Evolutionary conservation across 2,113 vertebrate species (phyloP).

Genomic region (Zapus hudsonius): DNA sequence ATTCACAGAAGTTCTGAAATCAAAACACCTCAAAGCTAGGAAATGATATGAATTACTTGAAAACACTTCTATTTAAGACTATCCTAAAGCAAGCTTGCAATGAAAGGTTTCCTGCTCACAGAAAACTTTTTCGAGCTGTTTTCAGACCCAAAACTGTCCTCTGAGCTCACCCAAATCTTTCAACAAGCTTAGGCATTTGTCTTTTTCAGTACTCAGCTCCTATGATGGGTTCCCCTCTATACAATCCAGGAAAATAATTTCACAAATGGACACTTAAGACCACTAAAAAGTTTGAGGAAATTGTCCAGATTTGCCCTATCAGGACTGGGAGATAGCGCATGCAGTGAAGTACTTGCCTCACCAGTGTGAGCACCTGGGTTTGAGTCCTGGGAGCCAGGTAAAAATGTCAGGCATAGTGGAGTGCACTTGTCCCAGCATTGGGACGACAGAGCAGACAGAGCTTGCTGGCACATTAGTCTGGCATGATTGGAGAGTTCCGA

Average conservation of each 20-base stretch:
- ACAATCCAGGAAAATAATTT: not conserved
- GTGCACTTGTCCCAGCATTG: too few species aligned
- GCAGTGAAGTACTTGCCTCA: too few species aligned
- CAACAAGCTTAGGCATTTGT: not conserved
- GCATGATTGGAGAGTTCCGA: too few species aligned
- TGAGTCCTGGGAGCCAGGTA: too few species aligned
- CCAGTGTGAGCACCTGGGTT: too few species aligned
- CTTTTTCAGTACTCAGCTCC: constrained; percentile 20
- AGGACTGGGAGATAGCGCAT: too few species aligned
- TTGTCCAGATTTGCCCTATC: constrained; percentile 14
- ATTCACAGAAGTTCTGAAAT: constrained; percentile 60
- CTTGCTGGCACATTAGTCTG: too few species aligned
- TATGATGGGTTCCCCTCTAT: not conserved
- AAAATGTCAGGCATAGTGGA: too few species aligned
- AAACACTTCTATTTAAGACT: constrained; percentile 58
- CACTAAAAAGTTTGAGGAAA: constrained; percentile 40
- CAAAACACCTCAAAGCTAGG: constrained; percentile 20
- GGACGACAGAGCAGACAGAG: too few species aligned
- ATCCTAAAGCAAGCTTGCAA: constrained; percentile 23
- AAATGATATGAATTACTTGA: constrained; percentile 35
- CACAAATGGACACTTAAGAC: constrained; percentile 3
- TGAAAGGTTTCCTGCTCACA: not conserved
- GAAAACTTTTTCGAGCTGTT: not conserved
- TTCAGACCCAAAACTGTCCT: constrained; percentile 24
- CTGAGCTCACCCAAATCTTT: not conserved